A percentile compares a stretch with the other conserved stretches of the same genome.
Conservation (phyloP, 2,113 vertebrate species). For the Chamaea fasciata region DNA sequence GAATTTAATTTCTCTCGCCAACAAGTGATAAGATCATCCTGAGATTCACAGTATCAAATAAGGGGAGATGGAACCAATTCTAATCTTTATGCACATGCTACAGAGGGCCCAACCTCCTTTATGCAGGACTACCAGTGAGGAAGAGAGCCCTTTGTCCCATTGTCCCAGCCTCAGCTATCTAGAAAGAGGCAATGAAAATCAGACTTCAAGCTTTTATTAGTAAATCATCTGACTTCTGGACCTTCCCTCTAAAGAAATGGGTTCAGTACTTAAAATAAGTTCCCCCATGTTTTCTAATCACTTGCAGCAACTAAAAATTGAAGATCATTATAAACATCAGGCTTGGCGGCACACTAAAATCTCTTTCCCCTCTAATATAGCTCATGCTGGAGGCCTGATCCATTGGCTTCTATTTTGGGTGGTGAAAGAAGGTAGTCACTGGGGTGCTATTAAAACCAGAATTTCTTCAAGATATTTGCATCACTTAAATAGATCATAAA, state of each 20-base stretch:
- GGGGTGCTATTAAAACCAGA: background rate
- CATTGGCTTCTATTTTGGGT: constrained; percentile 48
- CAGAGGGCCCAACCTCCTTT: background rate
- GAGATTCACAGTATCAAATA: background rate
- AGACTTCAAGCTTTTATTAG: background rate
- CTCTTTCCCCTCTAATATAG: constrained; percentile 12
- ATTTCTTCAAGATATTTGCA: constrained; percentile 26
- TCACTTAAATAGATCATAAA: constrained; percentile 37
- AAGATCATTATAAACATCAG: constrained; percentile 36
- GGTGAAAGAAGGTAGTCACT: constrained; percentile 28
- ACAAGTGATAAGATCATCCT: background rate
- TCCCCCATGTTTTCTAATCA: constrained; percentile 6
- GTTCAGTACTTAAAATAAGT: background rate
- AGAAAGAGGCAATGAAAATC: background rate
- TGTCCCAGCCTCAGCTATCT: background rate
- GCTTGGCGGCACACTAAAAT: constrained; percentile 23
- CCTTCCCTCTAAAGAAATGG: background rate
- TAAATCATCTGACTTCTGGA: background rate
- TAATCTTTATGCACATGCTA: background rate
- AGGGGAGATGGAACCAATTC: background rate
- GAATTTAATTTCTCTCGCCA: background rate
- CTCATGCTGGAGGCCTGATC: constrained; percentile 14
- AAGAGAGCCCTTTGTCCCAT: background rate
- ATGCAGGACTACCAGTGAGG: background rate
- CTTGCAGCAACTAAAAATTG: constrained; percentile 18